Conservation (phyloP, 2,797 vertebrate species). For the Netta rufina region DNA sequence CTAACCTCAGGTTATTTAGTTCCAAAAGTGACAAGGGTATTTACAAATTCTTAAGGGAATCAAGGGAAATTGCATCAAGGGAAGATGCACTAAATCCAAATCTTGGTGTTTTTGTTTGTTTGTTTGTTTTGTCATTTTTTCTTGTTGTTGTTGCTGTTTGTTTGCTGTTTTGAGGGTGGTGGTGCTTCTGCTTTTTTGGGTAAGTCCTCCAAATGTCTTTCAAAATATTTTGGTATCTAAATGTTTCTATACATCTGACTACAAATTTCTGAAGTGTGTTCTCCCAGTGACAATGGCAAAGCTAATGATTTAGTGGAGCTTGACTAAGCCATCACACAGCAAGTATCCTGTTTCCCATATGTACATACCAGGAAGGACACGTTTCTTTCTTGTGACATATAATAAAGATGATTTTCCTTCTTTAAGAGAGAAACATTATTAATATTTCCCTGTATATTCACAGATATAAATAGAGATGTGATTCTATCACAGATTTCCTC, state of each 20-base stretch:
- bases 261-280: background rate
- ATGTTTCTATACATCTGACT: background rate
- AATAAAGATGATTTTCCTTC: background rate
- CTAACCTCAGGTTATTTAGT: background rate
- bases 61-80: background rate
- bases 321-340: background rate
- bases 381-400: background rate
- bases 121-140: too few relatives aligned
- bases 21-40: background rate
- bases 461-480: slow-evolving; percentile 39
- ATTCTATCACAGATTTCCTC: slow-evolving; percentile 61
- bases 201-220: background rate
- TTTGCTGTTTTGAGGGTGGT: background rate
- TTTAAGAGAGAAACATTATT: background rate
- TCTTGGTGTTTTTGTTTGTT: too few relatives aligned
- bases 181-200: background rate
- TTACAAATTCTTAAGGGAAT: background rate
- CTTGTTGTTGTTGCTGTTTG: background rate
- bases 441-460: slow-evolving; percentile 58
- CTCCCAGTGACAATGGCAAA: background rate
- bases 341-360: background rate
- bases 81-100: background rate
- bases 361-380: background rate
- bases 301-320: background rate
- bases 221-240: slow-evolving; percentile 9